Base-by-base conservation (phyloP, 2,113 vertebrate genomes). In the Triplophysa rosa region DNA sequence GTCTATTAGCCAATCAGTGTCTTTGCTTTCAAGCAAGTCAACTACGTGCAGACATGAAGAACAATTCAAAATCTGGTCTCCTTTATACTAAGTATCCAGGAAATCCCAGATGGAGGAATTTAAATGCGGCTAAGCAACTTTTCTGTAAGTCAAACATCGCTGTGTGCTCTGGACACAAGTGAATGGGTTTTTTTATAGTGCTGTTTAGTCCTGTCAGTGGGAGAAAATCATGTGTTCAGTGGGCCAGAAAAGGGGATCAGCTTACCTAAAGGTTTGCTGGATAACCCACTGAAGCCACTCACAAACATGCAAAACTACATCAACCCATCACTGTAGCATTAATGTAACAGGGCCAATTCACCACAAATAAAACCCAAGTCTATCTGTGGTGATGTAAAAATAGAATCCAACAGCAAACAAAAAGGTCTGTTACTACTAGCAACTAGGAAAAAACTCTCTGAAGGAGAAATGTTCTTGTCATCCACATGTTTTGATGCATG, bases 1-100 rank as follows among this genome's bases (percentile, higher is more conserved):
- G 84, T 70, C 86, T 84, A 84, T 89, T 87, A 86, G 69, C 72
- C 61, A 76, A 40, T 74, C 83, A 85, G 84, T 83, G 52, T 86
- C 80, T 87, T 87, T 87, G 85, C 86, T 87, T 86, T 87, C 82
- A 47, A 85, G 80, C 70, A 80, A 82, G 29, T 67, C 54, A 11
- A 12, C 52, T 59, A 42, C 10, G 33, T 63, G 23, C 40, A 62
- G 2, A 10, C 21, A 12, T 49, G n/a, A 49, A 49, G 42, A 75
- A 62, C 58, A 13, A 73, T 40, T 61, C 17, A 56, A 42, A 42
- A 42, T 59, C 33, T 23, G n/a, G 40, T 7, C 54, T 59, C 54
- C 40, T 14, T 71, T 47, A 19, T 3, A n/a, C n/a, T n/a, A n/a
- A 54, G 3, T 29, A 58, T 37, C 19, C 47, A 19, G 2, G 3